A percentile compares a stretch with the other conserved stretches of the same genome.
Conservation (phyloP, 2,113 vertebrate species). For the Uria aalge region DNA sequence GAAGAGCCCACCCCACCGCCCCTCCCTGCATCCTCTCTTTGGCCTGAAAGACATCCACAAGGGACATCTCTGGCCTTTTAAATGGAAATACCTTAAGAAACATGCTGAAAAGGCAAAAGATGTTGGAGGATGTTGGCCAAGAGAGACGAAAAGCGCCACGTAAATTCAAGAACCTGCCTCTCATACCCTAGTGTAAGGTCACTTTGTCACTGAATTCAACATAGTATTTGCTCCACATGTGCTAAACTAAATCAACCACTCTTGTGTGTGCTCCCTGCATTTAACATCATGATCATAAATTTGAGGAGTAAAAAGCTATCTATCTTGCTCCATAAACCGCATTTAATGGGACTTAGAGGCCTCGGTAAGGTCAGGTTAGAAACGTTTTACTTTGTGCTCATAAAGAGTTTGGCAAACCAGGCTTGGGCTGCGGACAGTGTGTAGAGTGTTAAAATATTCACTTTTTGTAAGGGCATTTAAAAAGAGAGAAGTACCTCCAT, state of each 20-base stretch:
- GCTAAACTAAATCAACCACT: background rate
- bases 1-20: rapidly evolving
- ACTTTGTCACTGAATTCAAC: background rate
- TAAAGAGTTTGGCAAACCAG: background rate
- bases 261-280: background rate
- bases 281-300: background rate
- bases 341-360: background rate
- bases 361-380: background rate
- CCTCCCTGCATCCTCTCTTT: background rate
- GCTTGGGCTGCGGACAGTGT: background rate
- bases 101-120: background rate
- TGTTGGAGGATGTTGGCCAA: background rate
- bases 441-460: background rate
- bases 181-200: background rate
- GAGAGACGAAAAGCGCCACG: background rate
- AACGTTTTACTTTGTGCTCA: background rate
- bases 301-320: background rate
- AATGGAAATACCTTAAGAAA: background rate
- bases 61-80: background rate
- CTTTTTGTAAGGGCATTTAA: background rate
- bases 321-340: background rate
- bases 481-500: background rate
- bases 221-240: background rate
- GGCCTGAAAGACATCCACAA: background rate
- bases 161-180: background rate